Evolutionary conservation across 2,113 vertebrate genomes (phyloP), one percentile per base, ranked within the genome.

Genomic region (Dipodomys stephensi): DNA sequence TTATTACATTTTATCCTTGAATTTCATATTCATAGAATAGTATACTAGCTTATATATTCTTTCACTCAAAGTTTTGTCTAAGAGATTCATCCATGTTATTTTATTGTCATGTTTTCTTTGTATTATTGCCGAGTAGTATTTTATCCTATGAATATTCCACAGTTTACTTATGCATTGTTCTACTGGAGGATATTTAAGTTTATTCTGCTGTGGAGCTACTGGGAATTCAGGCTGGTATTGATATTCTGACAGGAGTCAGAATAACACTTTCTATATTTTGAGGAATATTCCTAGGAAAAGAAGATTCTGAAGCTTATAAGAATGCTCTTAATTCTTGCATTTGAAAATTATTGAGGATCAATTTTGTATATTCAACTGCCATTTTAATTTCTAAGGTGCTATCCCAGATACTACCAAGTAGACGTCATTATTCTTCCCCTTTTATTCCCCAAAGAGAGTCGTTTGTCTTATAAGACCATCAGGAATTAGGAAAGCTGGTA

Each of bases 1-100:
- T 82, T 87, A 32, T 44, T 87, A 69, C 44, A 49, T 88, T 28
- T 84, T 49, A 49, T 78, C 44, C n/a, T 88, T 88, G 60, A 92
- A 49, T 73, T 84, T 95, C 44, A 80, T 68, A 83, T 79, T 67
- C 67, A 49, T 67, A 62, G 73, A 77, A 57, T 60, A 79, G 49
- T 72, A 53, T 53, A 35, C 22, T 35, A 6, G 44, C 74, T 77
- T 77, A 11, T 53, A 11, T 77, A 83, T 18, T 62, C 30, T 73
- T 90, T 80, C 23, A 15, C 44, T 81, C 49, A 74, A 67, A 57
- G 79, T 86, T 94, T 90, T 83, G 28, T 44, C 11, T 79, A 72
- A 83, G 65, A 73, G 49, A 79, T 18, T 68, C 44, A 84, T n/a
- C 28, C 60, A 30, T 23, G 30, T 65, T 64, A 64, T 57, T 84